Evolutionary conservation across 2,797 vertebrate species (phyloP), one percentile per base, ranked within the genome.

Genomic region (Fistularia commersonii): DNA sequence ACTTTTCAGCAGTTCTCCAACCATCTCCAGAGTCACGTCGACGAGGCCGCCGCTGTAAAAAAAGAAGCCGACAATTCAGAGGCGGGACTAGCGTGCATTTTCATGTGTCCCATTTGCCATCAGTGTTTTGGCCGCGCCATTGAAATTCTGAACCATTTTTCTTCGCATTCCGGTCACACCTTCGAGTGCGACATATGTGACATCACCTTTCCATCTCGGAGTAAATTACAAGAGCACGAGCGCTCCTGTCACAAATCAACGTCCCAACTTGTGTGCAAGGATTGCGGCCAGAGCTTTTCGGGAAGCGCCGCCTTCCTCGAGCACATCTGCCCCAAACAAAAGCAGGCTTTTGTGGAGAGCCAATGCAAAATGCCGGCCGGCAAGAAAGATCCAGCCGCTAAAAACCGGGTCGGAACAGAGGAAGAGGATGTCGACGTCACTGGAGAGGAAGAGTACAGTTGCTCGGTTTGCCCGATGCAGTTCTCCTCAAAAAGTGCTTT

Each of bases 381-480:
- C 2, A 70, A 61, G 9, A 55, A 32, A 6, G 43, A 56, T 13
- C 15, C 46, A 23, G 48, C 38, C 39, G 34, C 36, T 45, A 14
- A 7, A 32, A 35, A 62, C 42, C 45, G 62, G 53, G 10, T 34
- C 42, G 7, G 43, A 15, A 64, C 13, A 14, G 85, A 88, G 6
- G 89, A 91, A 0, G 89, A 90, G 31, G 88, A 89, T 9, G 61
- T 91, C 1, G 88, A 91, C 49, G 88, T 91, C 15, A 90, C 75
- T 2, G 89, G 87, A 41, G 89, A 90, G 23, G 90, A 91, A 66
- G 62, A 88, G 10, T 81, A 82, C 61, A 77, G 72, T 45, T 91
- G 91, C 41, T 39, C 57, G 3, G 37, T 68, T 49, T 92, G 89
- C 61, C 61, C 77, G 53, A 82, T 75, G 74, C 78, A 69, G 11